Conservation (phyloP, 2,797 vertebrate genomes). For the Sebastes kiyomatsui region DNA sequence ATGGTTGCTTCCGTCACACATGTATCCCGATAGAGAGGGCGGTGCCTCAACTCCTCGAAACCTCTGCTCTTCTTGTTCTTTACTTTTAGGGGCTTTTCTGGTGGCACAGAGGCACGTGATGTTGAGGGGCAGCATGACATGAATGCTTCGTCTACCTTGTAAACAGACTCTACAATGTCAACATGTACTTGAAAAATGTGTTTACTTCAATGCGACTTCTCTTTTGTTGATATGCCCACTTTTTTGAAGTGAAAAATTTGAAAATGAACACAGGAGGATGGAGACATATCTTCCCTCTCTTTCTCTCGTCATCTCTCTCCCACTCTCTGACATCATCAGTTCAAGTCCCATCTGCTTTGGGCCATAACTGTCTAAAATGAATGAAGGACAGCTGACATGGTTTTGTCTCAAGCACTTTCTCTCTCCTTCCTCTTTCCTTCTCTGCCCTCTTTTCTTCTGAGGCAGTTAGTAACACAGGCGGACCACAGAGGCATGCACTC, state of each 20-base stretch:
- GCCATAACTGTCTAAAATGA: constrained; percentile 19
- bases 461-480: constrained; percentile 12
- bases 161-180: neutral
- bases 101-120: neutral
- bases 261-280: neutral
- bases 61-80: neutral
- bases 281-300: neutral
- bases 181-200: neutral
- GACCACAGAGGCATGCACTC: constrained; percentile 1
- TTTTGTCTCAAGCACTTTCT: constrained; percentile 26
- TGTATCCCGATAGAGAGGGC: neutral
- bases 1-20: neutral
- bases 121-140: neutral
- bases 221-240: neutral
- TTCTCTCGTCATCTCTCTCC: neutral
- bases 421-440: neutral
- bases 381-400: constrained; percentile 17
- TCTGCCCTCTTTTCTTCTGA: constrained; percentile 5
- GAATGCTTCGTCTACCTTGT: neutral
- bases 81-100: neutral
- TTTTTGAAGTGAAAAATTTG: neutral
- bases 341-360: constrained; percentile 34
- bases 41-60: neutral
- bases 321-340: constrained; percentile 23
- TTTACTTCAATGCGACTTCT: neutral